These are phyloP conservation scores for Crotophaga sulcirostris DNA, from an alignment of 2,113 vertebrate species.

Conservation along the genomic window DNA sequence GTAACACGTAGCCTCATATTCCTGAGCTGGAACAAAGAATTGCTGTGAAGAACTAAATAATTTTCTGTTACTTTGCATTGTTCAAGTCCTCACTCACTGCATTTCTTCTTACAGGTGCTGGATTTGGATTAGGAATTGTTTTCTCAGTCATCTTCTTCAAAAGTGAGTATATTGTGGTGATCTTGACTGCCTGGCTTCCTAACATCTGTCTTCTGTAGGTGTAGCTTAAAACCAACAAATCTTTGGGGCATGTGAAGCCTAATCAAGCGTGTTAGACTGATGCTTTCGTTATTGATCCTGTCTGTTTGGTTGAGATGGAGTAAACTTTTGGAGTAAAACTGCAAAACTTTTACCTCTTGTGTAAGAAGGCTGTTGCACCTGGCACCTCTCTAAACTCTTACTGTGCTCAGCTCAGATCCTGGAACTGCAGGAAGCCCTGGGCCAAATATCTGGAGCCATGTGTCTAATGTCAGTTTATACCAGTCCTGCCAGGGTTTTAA, in stretches of 20 bases:
- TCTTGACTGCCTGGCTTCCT: not conserved
- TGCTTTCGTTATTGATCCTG: not conserved
- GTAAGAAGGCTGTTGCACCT: not conserved
- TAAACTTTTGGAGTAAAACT: too few relatives aligned
- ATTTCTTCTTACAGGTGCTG: constrained; percentile 78
- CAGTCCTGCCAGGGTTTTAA: not conserved
- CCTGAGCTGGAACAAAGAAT: not conserved
- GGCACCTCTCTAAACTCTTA: not conserved
- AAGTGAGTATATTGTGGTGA: constrained; percentile 78
- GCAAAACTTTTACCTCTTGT: not conserved
- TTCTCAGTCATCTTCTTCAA: constrained; percentile 91
- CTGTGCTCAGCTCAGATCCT: constrained; percentile 5
- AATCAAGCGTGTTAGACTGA: not conserved
- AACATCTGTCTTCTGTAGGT: not conserved
- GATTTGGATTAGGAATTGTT: constrained; percentile 86
- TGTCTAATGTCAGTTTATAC: not conserved
- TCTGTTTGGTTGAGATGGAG: not conserved
- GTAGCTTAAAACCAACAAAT: not conserved
- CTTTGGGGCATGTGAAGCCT: not conserved
- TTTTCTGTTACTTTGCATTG: not conserved
- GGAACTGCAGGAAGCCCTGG: not conserved
- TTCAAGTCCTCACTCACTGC: not conserved
- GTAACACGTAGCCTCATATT: not conserved
- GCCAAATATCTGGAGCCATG: not conserved
- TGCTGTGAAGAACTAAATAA: not conserved